phyloP scores from a whole-genome alignment of 1,140 invertebrate species.

The Stenopsyche tienmushanensis region DNA sequence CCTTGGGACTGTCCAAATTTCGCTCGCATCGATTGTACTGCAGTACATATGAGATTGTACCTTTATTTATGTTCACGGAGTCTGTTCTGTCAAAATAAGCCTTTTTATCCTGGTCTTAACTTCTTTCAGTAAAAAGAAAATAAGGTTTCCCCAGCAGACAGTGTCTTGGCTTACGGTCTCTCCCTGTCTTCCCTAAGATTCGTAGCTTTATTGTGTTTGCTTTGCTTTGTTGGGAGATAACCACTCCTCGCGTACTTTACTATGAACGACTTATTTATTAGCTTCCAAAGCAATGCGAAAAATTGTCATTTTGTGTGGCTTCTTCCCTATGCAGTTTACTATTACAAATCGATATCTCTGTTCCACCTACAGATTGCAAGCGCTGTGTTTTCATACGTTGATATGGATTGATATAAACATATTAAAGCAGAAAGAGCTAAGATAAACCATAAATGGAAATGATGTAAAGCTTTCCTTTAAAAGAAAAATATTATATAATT shows the following conservation, averaged over 20 bases:
- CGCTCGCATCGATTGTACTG: slow-evolving; percentile 9
- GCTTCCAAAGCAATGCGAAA: neutral
- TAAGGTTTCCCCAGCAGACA: slow-evolving; percentile 33
- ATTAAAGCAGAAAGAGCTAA: no score
- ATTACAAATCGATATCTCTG: no score
- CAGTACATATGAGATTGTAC: slow-evolving; percentile 4
- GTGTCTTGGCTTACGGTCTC: slow-evolving; percentile 26
- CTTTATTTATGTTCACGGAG: slow-evolving; percentile 39
- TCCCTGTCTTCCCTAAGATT: slow-evolving; percentile 29
- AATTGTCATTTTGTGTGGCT: neutral
- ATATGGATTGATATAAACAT: no score
- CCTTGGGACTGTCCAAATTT: neutral
- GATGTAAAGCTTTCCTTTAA: no score
- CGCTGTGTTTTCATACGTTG: no score
- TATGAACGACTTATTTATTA: neutral
- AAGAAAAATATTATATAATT: no score
- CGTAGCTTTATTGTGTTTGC: slow-evolving; percentile 37
- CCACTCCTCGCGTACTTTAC: slow-evolving; percentile 16
- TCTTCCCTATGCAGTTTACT: neutral
- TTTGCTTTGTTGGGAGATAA: slow-evolving; percentile 35
- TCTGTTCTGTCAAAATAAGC: slow-evolving; percentile 40
- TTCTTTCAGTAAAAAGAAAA: slow-evolving; percentile 39
- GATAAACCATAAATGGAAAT: no score
- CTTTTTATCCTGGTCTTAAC: slow-evolving; percentile 37
- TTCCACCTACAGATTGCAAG: no score